Conservation (phyloP, 2,113 vertebrate genomes). For the Ceuthmochares aereus region DNA sequence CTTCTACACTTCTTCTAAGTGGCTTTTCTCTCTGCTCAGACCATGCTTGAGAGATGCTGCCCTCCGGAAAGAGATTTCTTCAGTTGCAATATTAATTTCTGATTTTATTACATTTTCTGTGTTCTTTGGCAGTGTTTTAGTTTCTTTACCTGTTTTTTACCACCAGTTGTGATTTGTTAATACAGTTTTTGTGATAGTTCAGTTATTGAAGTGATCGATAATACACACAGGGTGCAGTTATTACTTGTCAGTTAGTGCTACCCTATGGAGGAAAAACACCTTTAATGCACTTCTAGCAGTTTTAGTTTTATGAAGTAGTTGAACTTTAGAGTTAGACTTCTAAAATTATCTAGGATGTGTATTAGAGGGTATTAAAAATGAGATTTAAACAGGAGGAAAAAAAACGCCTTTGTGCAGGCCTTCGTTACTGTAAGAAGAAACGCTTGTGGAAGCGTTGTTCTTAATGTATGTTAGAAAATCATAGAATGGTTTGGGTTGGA, state of each 20-base stretch:
- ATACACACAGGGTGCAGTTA: background rate
- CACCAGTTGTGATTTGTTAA: background rate
- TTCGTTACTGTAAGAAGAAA: background rate
- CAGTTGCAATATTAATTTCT: background rate
- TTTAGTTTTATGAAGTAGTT: constrained; percentile 21
- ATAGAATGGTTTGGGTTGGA: no score
- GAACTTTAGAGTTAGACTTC: background rate
- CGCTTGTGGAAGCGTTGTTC: rapidly evolving
- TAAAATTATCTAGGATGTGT: background rate
- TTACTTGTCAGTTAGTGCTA: background rate
- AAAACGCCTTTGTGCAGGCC: background rate
- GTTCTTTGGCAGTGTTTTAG: background rate
- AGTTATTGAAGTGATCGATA: background rate
- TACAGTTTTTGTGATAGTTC: background rate
- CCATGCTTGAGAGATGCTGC: background rate
- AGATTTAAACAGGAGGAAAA: background rate
- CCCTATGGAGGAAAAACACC: background rate
- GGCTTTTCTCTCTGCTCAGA: background rate
- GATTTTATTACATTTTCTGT: background rate
- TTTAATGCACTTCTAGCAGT: background rate
- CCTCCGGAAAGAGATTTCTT: constrained; percentile 5
- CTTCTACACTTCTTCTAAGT: background rate
- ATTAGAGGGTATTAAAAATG: background rate
- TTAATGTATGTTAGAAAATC: background rate
- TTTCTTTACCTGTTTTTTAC: background rate